Conservation (phyloP, 1,140 invertebrate species). For the Drosophila novamexicana region DNA sequence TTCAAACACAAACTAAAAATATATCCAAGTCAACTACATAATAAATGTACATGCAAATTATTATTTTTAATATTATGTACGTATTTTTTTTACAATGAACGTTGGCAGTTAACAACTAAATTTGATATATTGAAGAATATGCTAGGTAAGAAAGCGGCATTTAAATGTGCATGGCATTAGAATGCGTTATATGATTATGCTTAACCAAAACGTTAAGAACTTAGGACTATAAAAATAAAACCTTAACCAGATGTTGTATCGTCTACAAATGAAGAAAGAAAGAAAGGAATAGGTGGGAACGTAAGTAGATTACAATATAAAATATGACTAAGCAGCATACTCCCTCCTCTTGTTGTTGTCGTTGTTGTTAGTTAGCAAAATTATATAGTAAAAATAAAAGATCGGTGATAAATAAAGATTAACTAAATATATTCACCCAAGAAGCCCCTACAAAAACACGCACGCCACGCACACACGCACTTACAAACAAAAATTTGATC, state of each 20-base stretch:
- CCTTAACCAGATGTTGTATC: constrained; percentile 51
- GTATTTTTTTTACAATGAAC: constrained; percentile 60
- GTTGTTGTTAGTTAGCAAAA: constrained; percentile 59
- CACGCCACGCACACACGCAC: constrained; percentile 13
- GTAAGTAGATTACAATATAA: constrained; percentile 12
- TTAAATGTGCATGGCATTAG: constrained; percentile 28
- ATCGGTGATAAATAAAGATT: constrained; percentile 10
- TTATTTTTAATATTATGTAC: constrained; percentile 37
- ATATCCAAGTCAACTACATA: constrained; percentile 43
- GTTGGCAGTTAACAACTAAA: constrained; percentile 41
- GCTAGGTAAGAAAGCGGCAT: constrained; percentile 33
- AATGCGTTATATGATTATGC: constrained; percentile 25
- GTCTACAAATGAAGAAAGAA: constrained; percentile 34
- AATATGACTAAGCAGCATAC: constrained; percentile 10
- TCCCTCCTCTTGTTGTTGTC: constrained; percentile 9
- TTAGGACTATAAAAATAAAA: constrained; percentile 26
- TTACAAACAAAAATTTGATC: constrained; percentile 40
- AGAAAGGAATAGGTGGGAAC: constrained; percentile 11
- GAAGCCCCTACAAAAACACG: constrained; percentile 26
- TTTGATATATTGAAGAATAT: constrained; percentile 11
- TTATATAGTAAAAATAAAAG: constrained; percentile 29
- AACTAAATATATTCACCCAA: constrained; percentile 45
- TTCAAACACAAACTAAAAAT: constrained; percentile 47
- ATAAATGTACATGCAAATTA: constrained; percentile 43
- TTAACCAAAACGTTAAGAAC: constrained; percentile 24